Percentiles rank a stretch among this genome's conserved stretches.
phyloP scores from a whole-genome alignment of 2,888 invertebrate species.

The Aleiodes leptofemur region DNA sequence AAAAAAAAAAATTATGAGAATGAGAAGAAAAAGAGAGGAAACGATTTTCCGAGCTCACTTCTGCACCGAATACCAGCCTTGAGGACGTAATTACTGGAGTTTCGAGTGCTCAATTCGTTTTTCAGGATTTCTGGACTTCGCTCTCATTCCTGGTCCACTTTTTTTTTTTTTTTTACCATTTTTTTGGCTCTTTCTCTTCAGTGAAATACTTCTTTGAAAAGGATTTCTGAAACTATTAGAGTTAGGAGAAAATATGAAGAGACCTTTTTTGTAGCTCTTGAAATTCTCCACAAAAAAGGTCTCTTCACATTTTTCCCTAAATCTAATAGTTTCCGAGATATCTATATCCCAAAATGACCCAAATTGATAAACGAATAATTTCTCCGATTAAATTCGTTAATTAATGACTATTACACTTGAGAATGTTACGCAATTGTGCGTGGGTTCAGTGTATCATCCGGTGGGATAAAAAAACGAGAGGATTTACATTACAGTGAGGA shows the following conservation, averaged over 20 bases:
- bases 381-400: no score
- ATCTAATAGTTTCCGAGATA: no score
- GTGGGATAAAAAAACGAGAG: no score
- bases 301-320: no score
- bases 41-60: conserved; percentile 33
- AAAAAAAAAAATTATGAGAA: not conserved
- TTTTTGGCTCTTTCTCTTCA: not conserved
- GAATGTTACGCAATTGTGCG: no score
- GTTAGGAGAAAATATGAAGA: no score
- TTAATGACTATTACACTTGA: no score
- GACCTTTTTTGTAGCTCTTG: not conserved
- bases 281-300: not conserved
- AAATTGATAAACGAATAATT: no score
- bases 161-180: not conserved
- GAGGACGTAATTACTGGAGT: conserved; percentile 47
- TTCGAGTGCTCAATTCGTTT: conserved; percentile 32
- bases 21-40: not conserved
- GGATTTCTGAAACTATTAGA: no score
- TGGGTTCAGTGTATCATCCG: no score
- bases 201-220: conserved; percentile 15
- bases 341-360: no score
- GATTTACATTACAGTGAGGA: no score
- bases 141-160: not conserved
- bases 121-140: not conserved
- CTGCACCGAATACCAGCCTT: conserved; percentile 13